A percentile compares a stretch with the other conserved stretches of the same genome.
Conservation (phyloP, 2,113 vertebrate genomes). For the Megaceryle maxima region DNA sequence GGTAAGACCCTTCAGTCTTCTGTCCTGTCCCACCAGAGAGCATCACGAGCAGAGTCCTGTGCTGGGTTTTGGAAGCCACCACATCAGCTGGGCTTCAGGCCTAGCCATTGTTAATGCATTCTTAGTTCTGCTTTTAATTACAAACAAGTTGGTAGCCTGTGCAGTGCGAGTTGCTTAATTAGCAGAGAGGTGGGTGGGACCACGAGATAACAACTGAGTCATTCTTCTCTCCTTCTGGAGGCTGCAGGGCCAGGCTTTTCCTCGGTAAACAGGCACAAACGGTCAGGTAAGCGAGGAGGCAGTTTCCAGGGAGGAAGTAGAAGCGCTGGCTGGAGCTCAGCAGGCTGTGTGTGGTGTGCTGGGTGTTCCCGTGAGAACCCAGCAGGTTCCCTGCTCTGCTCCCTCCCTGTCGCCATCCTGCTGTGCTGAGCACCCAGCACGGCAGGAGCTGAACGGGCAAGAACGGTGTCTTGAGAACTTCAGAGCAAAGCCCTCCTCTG, state of each 20-base stretch:
- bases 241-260: neutral
- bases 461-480: neutral
- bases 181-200: neutral
- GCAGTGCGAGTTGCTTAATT: neutral
- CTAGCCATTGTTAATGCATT: fast-evolving
- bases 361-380: neutral
- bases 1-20: conserved; percentile 67
- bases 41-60: fast-evolving
- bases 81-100: fast-evolving
- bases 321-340: neutral
- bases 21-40: fast-evolving
- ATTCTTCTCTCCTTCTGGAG: neutral
- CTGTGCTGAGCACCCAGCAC: neutral
- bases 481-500: neutral
- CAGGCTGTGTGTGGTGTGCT: neutral
- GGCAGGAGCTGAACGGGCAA: fast-evolving
- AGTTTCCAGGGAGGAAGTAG: neutral
- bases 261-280: neutral
- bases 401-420: neutral
- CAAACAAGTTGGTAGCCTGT: neutral
- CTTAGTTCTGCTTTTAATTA: neutral
- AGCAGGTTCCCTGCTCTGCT: neutral
- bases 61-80: neutral
- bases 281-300: neutral
- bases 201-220: neutral